Conservation (phyloP, 2,888 invertebrate genomes). For the Macrosoma leucophasiata region DNA sequence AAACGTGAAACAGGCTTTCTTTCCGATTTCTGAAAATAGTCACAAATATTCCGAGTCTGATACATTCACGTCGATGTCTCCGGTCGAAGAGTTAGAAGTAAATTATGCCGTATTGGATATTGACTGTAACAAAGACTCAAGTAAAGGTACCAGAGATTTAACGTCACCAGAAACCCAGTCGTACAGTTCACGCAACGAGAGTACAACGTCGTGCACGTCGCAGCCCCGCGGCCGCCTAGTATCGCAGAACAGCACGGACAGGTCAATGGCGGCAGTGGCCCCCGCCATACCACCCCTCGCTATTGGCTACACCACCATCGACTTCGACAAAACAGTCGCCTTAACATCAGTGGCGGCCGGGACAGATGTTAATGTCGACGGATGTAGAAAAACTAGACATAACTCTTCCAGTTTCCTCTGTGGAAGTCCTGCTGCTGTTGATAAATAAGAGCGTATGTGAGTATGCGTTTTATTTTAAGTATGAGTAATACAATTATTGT, state of each 20-base stretch:
- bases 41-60: slow-evolving; percentile 65
- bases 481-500: background rate
- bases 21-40: slow-evolving; percentile 38
- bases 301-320: slow-evolving; percentile 91
- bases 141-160: slow-evolving; percentile 37
- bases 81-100: slow-evolving; percentile 64
- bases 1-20: slow-evolving; percentile 40
- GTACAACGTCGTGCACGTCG: slow-evolving; percentile 43
- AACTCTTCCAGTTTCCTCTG: slow-evolving; percentile 81
- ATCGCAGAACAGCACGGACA: slow-evolving; percentile 55
- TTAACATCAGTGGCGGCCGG: slow-evolving; percentile 86
- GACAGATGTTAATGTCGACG: slow-evolving; percentile 81
- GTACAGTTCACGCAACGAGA: slow-evolving; percentile 50
- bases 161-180: slow-evolving; percentile 51
- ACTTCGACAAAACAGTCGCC: slow-evolving; percentile 95
- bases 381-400: slow-evolving; percentile 86
- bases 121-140: slow-evolving; percentile 70
- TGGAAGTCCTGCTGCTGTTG: slow-evolving; percentile 50
- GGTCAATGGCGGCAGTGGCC: slow-evolving; percentile 28
- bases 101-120: slow-evolving; percentile 90
- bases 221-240: slow-evolving; percentile 46
- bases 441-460: slow-evolving; percentile 8
- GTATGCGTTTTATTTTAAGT: slow-evolving; percentile 1
- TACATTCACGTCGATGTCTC: slow-evolving; percentile 57
- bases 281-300: slow-evolving; percentile 75